These are phyloP conservation scores for Lates japonicus DNA, from an alignment of 2,797 vertebrate genomes.

Conservation along the genomic window DNA sequence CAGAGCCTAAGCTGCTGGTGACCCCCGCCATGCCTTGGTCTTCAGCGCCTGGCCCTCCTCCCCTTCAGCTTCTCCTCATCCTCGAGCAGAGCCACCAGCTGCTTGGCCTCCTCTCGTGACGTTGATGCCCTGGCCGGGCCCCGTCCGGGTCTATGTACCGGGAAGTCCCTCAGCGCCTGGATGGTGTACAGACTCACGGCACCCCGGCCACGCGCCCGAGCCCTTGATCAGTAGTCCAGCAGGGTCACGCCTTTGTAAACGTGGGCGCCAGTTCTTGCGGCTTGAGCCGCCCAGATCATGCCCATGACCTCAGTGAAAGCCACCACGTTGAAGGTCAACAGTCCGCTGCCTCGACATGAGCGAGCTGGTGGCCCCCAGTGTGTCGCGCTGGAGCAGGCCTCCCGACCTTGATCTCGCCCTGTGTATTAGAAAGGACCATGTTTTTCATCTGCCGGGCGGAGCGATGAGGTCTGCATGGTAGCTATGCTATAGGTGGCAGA, in stretches of 20 bases:
- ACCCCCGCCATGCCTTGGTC: slow-evolving; percentile 91
- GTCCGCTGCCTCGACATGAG: slow-evolving; percentile 96
- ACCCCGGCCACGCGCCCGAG: slow-evolving; percentile 93
- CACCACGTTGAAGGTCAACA: slow-evolving; percentile 95
- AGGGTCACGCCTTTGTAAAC: slow-evolving; percentile 97
- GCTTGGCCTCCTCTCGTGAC: slow-evolving; percentile 97
- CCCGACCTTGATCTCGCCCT: slow-evolving; percentile 95
- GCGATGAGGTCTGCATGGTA: slow-evolving; percentile 94
- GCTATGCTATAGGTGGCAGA: slow-evolving; percentile 24
- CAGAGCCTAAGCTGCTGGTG: slow-evolving; percentile 76
- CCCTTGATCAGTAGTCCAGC: slow-evolving; percentile 96
- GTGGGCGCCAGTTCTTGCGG: slow-evolving; percentile 97
- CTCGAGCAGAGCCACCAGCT: slow-evolving; percentile 92
- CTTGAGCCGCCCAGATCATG: slow-evolving; percentile 97
- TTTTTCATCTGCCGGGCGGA: slow-evolving; percentile 98
- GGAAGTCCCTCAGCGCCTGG: slow-evolving; percentile 96
- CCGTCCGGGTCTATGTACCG: slow-evolving; percentile 95
- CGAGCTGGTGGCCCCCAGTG: slow-evolving; percentile 95
- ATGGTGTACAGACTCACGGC: slow-evolving; percentile 93
- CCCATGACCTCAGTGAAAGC: slow-evolving; percentile 96
- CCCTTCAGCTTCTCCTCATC: slow-evolving; percentile 93
- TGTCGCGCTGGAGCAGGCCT: slow-evolving; percentile 98
- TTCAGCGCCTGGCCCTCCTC: slow-evolving; percentile 91
- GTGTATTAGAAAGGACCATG: slow-evolving; percentile 98
- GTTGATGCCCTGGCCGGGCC: slow-evolving; percentile 94